Evolutionary conservation across 2,113 vertebrate genomes (phyloP).

Genomic region (Arothron firmamentum): DNA sequence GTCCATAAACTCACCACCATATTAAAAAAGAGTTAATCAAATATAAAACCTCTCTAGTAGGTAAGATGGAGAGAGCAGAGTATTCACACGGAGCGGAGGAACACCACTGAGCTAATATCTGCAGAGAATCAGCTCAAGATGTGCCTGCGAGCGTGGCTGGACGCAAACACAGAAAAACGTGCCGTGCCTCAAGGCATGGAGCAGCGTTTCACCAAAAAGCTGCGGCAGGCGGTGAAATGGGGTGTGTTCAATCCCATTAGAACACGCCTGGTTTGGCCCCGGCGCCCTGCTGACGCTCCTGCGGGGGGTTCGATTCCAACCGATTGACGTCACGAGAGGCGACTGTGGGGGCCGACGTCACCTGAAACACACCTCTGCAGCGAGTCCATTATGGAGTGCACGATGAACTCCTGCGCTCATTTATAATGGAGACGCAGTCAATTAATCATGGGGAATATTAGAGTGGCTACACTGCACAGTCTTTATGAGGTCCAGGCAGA

Average conservation of each 20-base stretch:
- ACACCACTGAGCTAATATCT: constrained; percentile 24
- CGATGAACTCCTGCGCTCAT: constrained; percentile 42
- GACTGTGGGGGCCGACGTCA: constrained; percentile 1
- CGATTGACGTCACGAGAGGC: not conserved
- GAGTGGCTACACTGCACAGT: constrained; percentile 13
- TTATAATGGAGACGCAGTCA: constrained; percentile 52
- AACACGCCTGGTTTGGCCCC: constrained; percentile 59
- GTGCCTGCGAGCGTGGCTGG: constrained; percentile 26
- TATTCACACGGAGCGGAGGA: constrained; percentile 10
- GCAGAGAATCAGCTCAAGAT: constrained; percentile 24
- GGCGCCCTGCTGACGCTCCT: constrained; percentile 27
- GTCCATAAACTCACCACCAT: not conserved
- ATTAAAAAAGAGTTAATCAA: constrained; percentile 1
- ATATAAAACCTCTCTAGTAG: too few species aligned
- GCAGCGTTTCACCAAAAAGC: constrained; percentile 40
- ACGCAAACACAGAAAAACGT: constrained; percentile 3
- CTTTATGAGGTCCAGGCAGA: constrained; percentile 15
- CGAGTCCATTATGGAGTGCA: constrained; percentile 21
- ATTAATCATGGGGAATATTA: constrained; percentile 57
- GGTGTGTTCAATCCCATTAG: constrained; percentile 61
- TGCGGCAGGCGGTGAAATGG: constrained; percentile 65
- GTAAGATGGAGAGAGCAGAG: not conserved
- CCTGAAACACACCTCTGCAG: constrained; percentile 16
- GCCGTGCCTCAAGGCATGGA: constrained; percentile 25
- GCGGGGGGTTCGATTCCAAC: constrained; percentile 32